Base-by-base conservation (phyloP, 2,113 vertebrate genomes). In the Pygoscelis adeliae region DNA sequence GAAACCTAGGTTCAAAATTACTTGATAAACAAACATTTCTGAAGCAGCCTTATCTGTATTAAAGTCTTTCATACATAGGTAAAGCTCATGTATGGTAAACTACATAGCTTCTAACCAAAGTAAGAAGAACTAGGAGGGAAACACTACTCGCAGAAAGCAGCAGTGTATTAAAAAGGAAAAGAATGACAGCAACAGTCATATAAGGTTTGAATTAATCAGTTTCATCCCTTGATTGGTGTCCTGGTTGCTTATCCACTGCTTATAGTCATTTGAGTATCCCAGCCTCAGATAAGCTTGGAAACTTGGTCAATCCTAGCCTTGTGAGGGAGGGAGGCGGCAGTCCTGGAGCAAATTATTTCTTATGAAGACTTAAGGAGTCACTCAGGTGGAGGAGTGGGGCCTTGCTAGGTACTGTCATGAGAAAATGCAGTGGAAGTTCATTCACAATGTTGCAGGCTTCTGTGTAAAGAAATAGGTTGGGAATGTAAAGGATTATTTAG, bases 301-400 rank as follows among this genome's bases (percentile, higher is more conserved):
- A 53, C 9, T 78, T 22, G 40, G 26, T n/a, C 25, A 65, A 13
- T 69, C 25, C 18, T n/a, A 66, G 11, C 15, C 11, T 47, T 71
- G 11, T 9, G 21, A 89, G 38, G 71, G 27, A 78, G 36, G 30
- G 26, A 88, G 27, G 18, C 1, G 8, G 16, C 10, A 86, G 18
- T 34, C 21, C 12, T 71, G 47, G 30, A 79, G 36, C 16, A 44
- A 71, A 58, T 93, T 56, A 56, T 62, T 91, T 91, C 27, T 74
- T 58, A 21, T 34, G 52, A 79, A 27, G 11, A 15, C 25, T 58
- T 53, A 44, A 66, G 23, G 20, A 52, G 3, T 70, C 36, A 38
- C 0, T 83, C 27, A 36, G 6, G 23, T 44, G 21, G 18, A 53
- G 32, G 25, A 82, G 34, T 9, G 12, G 8, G 30, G 12, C 1